These are phyloP conservation scores for Stylophora pistillata DNA, from an alignment of 64 coral and sea anemone species.

Conservation along the genomic window DNA sequence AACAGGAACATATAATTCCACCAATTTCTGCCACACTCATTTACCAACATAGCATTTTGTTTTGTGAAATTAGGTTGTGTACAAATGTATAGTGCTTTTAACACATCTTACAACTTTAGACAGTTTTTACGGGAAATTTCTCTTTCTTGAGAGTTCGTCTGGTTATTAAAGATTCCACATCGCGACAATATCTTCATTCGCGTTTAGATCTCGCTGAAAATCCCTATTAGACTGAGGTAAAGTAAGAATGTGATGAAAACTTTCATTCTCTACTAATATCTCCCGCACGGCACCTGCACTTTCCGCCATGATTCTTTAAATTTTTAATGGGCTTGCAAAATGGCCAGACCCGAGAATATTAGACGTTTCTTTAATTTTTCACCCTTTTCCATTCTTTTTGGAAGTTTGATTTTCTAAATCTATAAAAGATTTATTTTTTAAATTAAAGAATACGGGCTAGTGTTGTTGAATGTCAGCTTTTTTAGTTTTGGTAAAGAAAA, in stretches of 20 bases:
- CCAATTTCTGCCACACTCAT: neutral
- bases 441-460: neutral
- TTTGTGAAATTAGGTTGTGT: slow-evolving; percentile 31
- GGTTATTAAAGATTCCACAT: neutral
- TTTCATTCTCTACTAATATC: slow-evolving; percentile 1
- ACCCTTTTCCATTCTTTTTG: neutral
- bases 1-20: neutral
- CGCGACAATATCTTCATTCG: neutral
- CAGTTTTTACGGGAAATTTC: slow-evolving; percentile 60
- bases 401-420: neutral
- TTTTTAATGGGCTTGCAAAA: slow-evolving; percentile 52
- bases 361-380: neutral
- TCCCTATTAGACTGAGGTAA: neutral
- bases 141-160: slow-evolving; percentile 24
- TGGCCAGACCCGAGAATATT: slow-evolving; percentile 35
- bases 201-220: neutral
- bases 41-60: slow-evolving; percentile 1
- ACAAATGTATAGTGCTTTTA: slow-evolving; percentile 17
- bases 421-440: neutral
- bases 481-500: slow-evolving; percentile 26
- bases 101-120: slow-evolving; percentile 20
- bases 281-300: slow-evolving; percentile 17
- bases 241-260: slow-evolving; percentile 29
- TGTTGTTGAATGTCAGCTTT: neutral
- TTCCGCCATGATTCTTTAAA: slow-evolving; percentile 17